A percentile compares a stretch with the other conserved stretches of the same genome.
Conservation (phyloP, 1,140 invertebrate genomes). For the Drosophila kikkawai region DNA sequence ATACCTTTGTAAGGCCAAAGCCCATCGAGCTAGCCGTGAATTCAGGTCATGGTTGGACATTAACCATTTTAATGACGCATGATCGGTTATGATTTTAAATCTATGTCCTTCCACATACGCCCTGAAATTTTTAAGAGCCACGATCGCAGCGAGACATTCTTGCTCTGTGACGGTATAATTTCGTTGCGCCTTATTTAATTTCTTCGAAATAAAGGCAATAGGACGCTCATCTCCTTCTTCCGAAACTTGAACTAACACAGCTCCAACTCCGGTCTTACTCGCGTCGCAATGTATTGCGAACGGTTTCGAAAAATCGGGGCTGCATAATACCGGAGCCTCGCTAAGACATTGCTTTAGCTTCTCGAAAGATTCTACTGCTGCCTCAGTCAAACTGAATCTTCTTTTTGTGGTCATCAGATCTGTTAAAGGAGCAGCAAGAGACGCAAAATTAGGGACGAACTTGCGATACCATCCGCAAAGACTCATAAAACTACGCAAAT, state of each 20-base stretch:
- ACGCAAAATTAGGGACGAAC: background rate
- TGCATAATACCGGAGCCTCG: background rate
- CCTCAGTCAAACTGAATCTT: background rate
- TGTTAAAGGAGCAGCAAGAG: background rate
- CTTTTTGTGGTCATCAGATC: background rate
- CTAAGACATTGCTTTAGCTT: background rate
- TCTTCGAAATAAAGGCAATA: background rate
- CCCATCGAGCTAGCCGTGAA: background rate
- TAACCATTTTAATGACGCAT: background rate
- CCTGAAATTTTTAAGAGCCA: constrained; percentile 4
- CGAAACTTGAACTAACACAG: background rate
- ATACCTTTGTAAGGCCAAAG: background rate
- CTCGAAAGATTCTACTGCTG: background rate
- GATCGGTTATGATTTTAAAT: background rate
- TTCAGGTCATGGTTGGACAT: background rate
- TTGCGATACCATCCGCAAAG: too few relatives aligned
- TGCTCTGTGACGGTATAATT: background rate
- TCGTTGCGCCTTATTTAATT: background rate
- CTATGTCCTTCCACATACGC: background rate
- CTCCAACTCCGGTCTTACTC: background rate
- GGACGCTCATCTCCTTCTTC: background rate
- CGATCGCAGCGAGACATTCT: constrained; percentile 1
- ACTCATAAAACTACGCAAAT: too few relatives aligned
- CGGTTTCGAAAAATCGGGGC: background rate
- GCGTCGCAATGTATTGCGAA: background rate